Conservation (phyloP, 1,140 invertebrate species). For the Lanistes nyassanus region DNA sequence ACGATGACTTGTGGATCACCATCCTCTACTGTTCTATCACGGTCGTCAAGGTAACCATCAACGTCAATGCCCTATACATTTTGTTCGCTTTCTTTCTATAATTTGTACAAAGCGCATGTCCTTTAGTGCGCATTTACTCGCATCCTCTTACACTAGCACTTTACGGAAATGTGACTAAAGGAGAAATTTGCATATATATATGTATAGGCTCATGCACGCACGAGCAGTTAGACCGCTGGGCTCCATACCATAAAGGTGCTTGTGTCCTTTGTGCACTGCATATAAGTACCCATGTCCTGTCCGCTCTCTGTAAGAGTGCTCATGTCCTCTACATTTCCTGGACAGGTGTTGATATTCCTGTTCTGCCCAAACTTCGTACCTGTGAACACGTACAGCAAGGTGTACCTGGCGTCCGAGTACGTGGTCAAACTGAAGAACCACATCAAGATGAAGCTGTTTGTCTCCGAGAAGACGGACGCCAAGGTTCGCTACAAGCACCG, state of each 20-base stretch:
- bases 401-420: conserved; percentile 58
- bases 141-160: no score
- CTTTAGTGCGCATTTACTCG: no score
- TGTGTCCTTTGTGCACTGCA: conserved; percentile 16
- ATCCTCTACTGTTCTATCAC: conserved; percentile 58
- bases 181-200: no score
- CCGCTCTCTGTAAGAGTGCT: not conserved
- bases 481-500: conserved; percentile 51
- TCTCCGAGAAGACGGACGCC: conserved; percentile 45
- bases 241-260: no score
- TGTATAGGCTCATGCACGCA: no score
- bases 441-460: conserved; percentile 56
- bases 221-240: no score
- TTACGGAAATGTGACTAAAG: no score
- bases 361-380: conserved; percentile 59
- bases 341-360: conserved; percentile 53
- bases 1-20: conserved; percentile 58
- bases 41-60: conserved; percentile 43
- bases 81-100: no score
- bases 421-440: conserved; percentile 55
- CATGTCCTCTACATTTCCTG: not conserved
- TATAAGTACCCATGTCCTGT: not conserved
- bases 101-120: no score
- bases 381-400: conserved; percentile 51
- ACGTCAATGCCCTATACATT: no score